Conservation (phyloP, 2,888 invertebrate genomes). For the Gordius sp. region DNA sequence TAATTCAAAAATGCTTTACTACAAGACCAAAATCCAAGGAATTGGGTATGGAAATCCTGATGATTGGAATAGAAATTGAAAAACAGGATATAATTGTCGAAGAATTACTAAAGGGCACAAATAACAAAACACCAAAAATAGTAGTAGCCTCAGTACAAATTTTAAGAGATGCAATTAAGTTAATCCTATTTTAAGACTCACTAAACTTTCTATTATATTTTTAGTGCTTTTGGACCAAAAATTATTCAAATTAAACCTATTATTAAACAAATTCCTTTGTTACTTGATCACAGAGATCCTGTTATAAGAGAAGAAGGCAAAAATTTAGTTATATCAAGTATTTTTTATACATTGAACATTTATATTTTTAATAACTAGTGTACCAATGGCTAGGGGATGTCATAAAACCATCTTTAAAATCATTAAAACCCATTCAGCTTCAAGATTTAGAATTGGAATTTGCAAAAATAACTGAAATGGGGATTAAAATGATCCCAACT, state of each 20-base stretch:
- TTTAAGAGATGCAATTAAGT: constrained; percentile 44
- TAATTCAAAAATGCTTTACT: constrained; percentile 16
- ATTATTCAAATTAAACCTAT: constrained; percentile 60
- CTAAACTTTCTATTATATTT: neutral
- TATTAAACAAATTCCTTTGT: constrained; percentile 53
- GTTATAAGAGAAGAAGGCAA: constrained; percentile 66
- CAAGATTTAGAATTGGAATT: constrained; percentile 8
- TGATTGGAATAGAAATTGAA: constrained; percentile 85
- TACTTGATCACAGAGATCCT: constrained; percentile 71
- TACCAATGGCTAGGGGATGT: constrained; percentile 62
- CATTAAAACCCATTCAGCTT: constrained; percentile 57
- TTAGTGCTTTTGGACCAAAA: constrained; percentile 62
- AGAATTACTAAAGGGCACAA: constrained; percentile 68
- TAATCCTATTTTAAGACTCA: constrained; percentile 20
- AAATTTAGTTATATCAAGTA: constrained; percentile 41
- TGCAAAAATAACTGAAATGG: neutral
- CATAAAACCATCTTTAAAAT: constrained; percentile 53
- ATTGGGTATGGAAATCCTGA: constrained; percentile 53
- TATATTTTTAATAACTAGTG: constrained; percentile 27
- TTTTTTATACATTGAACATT: neutral
- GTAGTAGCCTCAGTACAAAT: constrained; percentile 54
- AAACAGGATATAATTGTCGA: constrained; percentile 61
- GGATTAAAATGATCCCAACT: neutral
- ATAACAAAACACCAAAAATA: constrained; percentile 82
- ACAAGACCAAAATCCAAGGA: constrained; percentile 61